Evolutionary conservation across 2,797 vertebrate genomes (phyloP), one percentile per base, ranked within the genome.

Genomic region (Muscicapa striata): DNA sequence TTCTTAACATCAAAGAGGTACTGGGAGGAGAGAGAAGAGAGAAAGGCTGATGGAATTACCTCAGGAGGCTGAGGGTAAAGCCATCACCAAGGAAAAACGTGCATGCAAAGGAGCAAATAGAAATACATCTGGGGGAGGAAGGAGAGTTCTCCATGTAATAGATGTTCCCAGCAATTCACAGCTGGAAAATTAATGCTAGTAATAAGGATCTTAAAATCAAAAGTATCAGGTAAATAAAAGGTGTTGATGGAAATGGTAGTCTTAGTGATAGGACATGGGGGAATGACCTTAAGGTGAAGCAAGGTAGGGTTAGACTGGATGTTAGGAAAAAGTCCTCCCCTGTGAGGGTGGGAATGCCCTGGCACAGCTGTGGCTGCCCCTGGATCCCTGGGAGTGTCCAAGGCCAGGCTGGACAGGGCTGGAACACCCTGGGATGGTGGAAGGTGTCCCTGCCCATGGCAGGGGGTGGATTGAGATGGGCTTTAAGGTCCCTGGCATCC

Each of bases 1-100:
- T 99, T 99, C 43, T 97, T 98, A 5, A 99, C 96, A 52, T 99
- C 98, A 95, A 99, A 99, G 89, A 99, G 4, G 73, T 98, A 99
- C 99, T 99, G 97, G 36, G 41, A 34, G 78, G 89, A 97, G 62
- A 84, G 24, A 79, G 58, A 66, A 74, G 38, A 82, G 30, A 27
- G 38, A 4, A 9, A n/a, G 88, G 78, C 30, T 85, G 32, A 41
- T 87, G 66, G 58, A 67, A 90, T 40, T 13, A 6, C 36, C 41
- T 52, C 67, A 14, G 48, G 49, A 90, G 43, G 36, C 11, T 22
- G n/a, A 63, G 62, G 27, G 64, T 21, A 49, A 89, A 70, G n/a
- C 29, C 79, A 87, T 40, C 49, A 36, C 40, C 23, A 24, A 46
- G 61, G 68, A 80, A 93, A 64, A 27, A 8, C 0, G 0, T 14